Evolutionary conservation across 2,888 invertebrate genomes (phyloP).

Genomic region (Conistra vaccinii): DNA sequence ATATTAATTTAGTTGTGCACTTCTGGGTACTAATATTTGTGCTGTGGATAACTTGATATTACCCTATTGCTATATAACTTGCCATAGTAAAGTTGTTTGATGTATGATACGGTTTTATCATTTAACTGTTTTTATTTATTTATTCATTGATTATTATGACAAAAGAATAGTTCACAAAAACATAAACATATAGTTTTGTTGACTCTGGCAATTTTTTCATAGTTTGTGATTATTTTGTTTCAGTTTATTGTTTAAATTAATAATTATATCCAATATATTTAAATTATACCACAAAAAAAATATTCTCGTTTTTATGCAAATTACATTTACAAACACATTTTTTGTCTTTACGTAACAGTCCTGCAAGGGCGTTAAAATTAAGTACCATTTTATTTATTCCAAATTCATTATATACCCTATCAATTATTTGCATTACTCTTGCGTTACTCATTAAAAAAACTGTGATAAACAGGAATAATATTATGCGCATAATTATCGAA

Average conservation of each 20-base stretch:
- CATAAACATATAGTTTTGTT: neutral
- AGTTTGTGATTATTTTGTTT: neutral
- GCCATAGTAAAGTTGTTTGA: neutral
- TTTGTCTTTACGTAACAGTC: neutral
- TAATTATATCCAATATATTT: neutral
- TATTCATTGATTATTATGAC: no score
- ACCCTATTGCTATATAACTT: no score
- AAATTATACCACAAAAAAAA: neutral
- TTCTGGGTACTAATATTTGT: slow-evolving; percentile 21
- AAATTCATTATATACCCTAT: slow-evolving; percentile 1
- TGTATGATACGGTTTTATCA: neutral
- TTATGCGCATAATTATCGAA: slow-evolving; percentile 9
- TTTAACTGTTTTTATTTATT: neutral
- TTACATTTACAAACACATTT: no score
- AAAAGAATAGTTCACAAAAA: no score
- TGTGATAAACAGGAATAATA: neutral
- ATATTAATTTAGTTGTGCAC: slow-evolving; percentile 29
- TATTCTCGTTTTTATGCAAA: neutral
- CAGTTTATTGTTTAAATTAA: no score
- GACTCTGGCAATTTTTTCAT: neutral
- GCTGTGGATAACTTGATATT: neutral
- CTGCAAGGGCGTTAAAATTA: neutral
- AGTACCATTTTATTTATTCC: neutral
- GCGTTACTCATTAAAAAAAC: neutral
- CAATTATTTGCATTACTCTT: neutral